phyloP scores from a whole-genome alignment of 1,140 invertebrate species.

The Linepithema humile region DNA sequence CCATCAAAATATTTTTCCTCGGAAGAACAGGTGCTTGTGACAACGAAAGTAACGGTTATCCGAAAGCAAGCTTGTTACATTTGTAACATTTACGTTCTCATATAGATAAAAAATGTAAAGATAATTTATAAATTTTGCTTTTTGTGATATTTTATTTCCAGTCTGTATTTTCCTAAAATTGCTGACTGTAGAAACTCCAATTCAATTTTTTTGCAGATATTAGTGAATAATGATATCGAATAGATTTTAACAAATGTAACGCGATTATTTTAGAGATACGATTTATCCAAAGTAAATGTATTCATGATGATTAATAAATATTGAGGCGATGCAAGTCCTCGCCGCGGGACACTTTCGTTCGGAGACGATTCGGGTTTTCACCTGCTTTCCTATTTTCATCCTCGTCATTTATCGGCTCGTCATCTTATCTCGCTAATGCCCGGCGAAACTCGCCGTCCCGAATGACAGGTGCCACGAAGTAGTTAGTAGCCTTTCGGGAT shows the following conservation, averaged over 20 bases:
- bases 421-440: conserved; percentile 67
- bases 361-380: conserved; percentile 61
- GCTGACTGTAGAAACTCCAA: no score
- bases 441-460: conserved; percentile 44
- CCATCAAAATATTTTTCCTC: conserved; percentile 55
- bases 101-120: not conserved
- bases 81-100: not conserved
- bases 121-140: not conserved
- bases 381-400: conserved; percentile 70
- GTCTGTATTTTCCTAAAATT: no score
- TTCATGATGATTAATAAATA: conserved; percentile 43
- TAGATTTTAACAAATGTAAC: not conserved
- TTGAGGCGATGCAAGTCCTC: not conserved
- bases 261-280: not conserved
- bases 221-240: no score
- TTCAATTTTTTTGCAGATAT: no score
- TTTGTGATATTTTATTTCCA: not conserved
- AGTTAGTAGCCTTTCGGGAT: conserved; percentile 48
- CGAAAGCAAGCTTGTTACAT: not conserved
- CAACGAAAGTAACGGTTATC: not conserved
- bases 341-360: not conserved
- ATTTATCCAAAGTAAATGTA: not conserved
- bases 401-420: conserved; percentile 62
- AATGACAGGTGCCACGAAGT: conserved; percentile 65
- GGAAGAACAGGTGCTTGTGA: conserved; percentile 27